Conservation (phyloP, 2,888 invertebrate species). For the Drosophila rellima region DNA sequence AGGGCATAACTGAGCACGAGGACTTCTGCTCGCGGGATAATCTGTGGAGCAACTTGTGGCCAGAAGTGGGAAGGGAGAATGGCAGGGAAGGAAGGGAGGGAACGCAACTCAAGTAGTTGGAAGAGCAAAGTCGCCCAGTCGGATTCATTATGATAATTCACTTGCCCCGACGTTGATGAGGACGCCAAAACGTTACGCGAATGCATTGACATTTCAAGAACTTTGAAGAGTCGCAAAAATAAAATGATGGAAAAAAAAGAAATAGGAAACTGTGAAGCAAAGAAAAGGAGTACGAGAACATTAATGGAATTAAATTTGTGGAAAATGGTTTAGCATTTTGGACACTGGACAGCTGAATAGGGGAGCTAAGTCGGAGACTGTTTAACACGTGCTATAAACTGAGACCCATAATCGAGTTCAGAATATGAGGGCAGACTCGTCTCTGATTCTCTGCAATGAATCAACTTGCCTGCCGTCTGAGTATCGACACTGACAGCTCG, state of each 20-base stretch:
- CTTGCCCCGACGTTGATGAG: slow-evolving; percentile 52
- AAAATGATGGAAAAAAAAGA: slow-evolving; percentile 5
- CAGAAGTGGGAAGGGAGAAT: slow-evolving; percentile 19
- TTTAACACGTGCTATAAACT: slow-evolving; percentile 54
- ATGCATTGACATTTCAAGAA: slow-evolving; percentile 78
- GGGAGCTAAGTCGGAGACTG: slow-evolving; percentile 4
- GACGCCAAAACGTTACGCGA: slow-evolving; percentile 38
- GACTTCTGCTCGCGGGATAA: slow-evolving; percentile 44
- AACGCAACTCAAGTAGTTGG: slow-evolving; percentile 72
- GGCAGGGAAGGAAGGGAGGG: slow-evolving; percentile 15
- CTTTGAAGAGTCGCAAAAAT: slow-evolving; percentile 60
- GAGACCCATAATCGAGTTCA: slow-evolving; percentile 1
- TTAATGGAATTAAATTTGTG: slow-evolving; percentile 76
- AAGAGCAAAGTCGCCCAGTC: slow-evolving; percentile 67
- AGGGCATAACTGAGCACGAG: slow-evolving; percentile 21
- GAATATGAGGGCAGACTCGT: slow-evolving; percentile 51
- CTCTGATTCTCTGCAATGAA: slow-evolving; percentile 45
- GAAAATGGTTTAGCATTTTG: slow-evolving; percentile 64
- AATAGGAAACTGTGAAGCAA: slow-evolving; percentile 6
- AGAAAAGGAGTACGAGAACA: slow-evolving; percentile 50
- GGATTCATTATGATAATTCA: slow-evolving; percentile 81
- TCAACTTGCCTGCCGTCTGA: slow-evolving; percentile 48
- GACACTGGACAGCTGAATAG: slow-evolving; percentile 5
- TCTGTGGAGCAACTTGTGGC: slow-evolving; percentile 30
- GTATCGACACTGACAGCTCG: slow-evolving; percentile 68